These are phyloP conservation scores for Dicranocentrus wangi DNA, from an alignment of 2,888 invertebrate species.

Conservation along the genomic window DNA sequence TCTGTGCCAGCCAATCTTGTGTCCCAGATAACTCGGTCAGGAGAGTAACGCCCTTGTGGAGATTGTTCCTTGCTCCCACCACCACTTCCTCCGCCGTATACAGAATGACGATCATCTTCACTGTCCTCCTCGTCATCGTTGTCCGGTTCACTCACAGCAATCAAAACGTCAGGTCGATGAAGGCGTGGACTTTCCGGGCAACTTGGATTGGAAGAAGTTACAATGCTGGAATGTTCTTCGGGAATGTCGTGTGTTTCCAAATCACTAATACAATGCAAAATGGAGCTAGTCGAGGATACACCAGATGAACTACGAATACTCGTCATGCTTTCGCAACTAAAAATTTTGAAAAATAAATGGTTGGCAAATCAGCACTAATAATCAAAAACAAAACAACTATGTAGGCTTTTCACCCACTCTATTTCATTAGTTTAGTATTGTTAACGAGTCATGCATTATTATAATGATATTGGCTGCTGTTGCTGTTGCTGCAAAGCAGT, in stretches of 20 bases:
- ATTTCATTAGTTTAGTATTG: conserved; percentile 35
- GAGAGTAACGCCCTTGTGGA: conserved; percentile 26
- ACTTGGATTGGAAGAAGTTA: conserved; percentile 52
- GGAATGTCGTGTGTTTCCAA: conserved; percentile 68
- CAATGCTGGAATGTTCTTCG: conserved; percentile 59
- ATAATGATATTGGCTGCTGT: conserved; percentile 13
- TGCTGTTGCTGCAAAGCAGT: conserved; percentile 35
- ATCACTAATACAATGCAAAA: conserved; percentile 73
- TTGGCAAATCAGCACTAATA: conserved; percentile 50
- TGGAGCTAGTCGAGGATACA: conserved; percentile 72
- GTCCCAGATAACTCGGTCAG: conserved; percentile 34
- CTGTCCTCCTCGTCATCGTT: conserved; percentile 57
- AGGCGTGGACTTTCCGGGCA: conserved; percentile 59
- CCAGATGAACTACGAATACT: conserved; percentile 73
- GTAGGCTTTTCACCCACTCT: not conserved
- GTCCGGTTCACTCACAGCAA: conserved; percentile 70
- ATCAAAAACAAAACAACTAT: conserved; percentile 35
- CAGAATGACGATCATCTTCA: conserved; percentile 35
- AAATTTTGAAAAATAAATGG: conserved; percentile 57
- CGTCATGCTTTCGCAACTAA: conserved; percentile 73
- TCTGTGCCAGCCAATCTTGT: conserved; percentile 49
- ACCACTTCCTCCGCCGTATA: conserved; percentile 38
- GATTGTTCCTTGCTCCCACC: conserved; percentile 37
- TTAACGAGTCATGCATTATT: conserved; percentile 29
- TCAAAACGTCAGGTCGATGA: conserved; percentile 69